phyloP scores from a whole-genome alignment of 2,797 vertebrate genomes.

The Chloroceryle amazona region DNA sequence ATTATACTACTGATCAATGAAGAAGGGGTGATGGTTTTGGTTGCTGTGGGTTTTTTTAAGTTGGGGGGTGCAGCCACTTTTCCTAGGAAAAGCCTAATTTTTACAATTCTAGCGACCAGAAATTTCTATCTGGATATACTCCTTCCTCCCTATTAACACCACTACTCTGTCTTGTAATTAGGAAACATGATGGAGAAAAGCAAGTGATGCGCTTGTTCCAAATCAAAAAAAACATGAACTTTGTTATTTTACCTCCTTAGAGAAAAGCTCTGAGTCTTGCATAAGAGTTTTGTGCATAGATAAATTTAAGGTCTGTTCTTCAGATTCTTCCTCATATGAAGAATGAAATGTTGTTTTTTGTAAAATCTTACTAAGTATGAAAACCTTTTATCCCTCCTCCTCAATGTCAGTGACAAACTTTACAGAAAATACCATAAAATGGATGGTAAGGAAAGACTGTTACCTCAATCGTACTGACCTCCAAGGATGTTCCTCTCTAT shows the following conservation, averaged over 20 bases:
- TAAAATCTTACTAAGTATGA: not conserved
- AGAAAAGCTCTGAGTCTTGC: not conserved
- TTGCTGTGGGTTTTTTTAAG: not conserved
- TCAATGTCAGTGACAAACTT: not conserved
- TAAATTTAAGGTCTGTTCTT: not conserved
- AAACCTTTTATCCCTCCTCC: not conserved
- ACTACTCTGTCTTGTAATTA: not conserved
- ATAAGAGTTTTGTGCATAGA: not conserved
- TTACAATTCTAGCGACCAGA: not conserved
- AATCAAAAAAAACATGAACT: not conserved
- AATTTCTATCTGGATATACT: not conserved
- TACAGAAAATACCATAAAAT: not conserved
- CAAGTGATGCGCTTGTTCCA: not conserved
- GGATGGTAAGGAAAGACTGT: not conserved
- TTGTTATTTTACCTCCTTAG: not conserved
- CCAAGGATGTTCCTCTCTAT: not conserved
- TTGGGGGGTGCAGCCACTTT: not conserved
- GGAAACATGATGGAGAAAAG: not conserved
- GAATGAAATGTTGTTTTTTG: not conserved
- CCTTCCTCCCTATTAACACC: not conserved
- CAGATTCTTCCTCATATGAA: not conserved
- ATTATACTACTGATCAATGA: not conserved
- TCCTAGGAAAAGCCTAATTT: not conserved
- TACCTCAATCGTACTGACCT: not conserved
- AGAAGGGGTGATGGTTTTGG: fast-evolving